Conservation (phyloP, 2,888 invertebrate genomes). For the Anorthoa munda region DNA sequence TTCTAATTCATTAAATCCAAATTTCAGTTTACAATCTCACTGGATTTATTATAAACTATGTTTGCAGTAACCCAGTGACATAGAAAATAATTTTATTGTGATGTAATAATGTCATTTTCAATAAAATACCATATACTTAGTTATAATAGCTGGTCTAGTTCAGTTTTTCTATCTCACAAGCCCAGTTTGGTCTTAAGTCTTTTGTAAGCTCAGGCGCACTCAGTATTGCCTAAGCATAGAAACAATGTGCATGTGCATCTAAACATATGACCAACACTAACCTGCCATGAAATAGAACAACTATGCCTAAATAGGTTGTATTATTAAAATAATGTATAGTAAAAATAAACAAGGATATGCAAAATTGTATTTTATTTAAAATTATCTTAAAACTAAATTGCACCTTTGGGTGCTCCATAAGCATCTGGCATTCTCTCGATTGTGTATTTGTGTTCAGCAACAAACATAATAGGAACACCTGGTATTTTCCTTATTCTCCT, state of each 20-base stretch:
- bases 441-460: constrained; percentile 97
- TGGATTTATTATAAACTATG: too few relatives aligned
- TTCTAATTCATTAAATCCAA: too few relatives aligned
- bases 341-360: constrained; percentile 15
- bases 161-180: too few relatives aligned
- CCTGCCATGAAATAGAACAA: too few relatives aligned
- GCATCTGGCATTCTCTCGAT: constrained; percentile 99
- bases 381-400: constrained; percentile 77
- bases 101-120: neutral
- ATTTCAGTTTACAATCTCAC: too few relatives aligned
- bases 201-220: too few relatives aligned
- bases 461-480: constrained; percentile 99
- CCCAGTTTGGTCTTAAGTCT: too few relatives aligned
- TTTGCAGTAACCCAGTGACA: too few relatives aligned
- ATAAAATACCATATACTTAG: neutral
- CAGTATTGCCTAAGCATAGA: too few relatives aligned
- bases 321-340: neutral
- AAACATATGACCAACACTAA: too few relatives aligned
- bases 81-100: too few relatives aligned
- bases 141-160: constrained; percentile 18
- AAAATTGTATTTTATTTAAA: constrained; percentile 18
- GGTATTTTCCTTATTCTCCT: constrained; percentile 98
- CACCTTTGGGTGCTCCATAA: constrained; percentile 96
- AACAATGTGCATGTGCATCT: too few relatives aligned
- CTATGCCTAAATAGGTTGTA: constrained; percentile 7